Percentiles rank a stretch among this genome's conserved stretches.
Conservation (phyloP, 2,113 vertebrate genomes). For the Chaetura pelagica region DNA sequence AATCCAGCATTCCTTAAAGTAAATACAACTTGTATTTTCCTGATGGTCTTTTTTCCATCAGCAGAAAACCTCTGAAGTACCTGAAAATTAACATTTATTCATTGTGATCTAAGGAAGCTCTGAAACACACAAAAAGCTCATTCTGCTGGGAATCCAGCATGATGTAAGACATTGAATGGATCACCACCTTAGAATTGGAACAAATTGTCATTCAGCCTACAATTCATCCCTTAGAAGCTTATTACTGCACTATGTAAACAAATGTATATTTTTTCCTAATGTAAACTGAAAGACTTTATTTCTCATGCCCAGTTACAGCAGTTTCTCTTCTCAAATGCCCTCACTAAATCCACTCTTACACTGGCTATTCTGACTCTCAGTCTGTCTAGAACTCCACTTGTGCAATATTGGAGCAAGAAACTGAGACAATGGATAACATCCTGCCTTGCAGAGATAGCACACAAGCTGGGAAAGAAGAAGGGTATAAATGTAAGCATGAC, state of each 20-base stretch:
- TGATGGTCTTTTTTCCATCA: neutral
- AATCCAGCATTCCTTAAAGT: neutral
- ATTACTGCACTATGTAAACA: neutral
- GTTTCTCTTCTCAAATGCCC: neutral
- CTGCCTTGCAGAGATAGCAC: accelerated
- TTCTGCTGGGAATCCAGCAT: neutral
- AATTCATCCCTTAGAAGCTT: neutral
- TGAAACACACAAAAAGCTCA: neutral
- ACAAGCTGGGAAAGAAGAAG: neutral
- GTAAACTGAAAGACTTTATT: neutral
- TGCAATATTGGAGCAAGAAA: neutral
- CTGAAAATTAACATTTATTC: neutral
- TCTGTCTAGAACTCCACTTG: neutral
- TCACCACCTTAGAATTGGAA: neutral
- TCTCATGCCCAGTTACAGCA: accelerated
- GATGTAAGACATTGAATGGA: neutral
- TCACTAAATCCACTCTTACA: neutral
- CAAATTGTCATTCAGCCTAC: neutral
- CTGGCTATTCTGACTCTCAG: neutral
- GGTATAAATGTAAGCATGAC: neutral
- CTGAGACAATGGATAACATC: too few relatives aligned
- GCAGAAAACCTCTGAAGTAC: neutral
- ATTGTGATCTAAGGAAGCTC: neutral
- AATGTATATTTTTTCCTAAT: neutral
- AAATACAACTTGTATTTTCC: neutral